Percentiles rank a stretch among this genome's conserved stretches.
Conservation (phyloP, 2,113 vertebrate genomes). For the Halichoerus grypus region DNA sequence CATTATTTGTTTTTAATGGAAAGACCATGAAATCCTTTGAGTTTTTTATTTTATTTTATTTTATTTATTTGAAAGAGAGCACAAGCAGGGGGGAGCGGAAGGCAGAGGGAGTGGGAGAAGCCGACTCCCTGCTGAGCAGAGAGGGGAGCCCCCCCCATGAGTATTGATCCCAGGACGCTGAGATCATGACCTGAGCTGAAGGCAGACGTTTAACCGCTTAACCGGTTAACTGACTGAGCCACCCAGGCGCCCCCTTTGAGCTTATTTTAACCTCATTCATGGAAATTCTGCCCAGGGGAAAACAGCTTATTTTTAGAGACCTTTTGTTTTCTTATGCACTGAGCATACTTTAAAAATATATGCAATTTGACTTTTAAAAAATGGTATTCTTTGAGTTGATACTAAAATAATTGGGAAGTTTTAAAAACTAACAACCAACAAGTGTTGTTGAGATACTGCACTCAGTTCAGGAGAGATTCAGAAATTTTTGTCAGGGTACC, state of each 20-base stretch:
- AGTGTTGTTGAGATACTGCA: not conserved
- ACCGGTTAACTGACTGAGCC: not conserved
- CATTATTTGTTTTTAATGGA: not conserved
- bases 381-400: not conserved
- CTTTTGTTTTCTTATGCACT: not conserved
- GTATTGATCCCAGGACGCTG: not conserved
- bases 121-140: not conserved
- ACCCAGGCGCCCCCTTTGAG: not conserved
- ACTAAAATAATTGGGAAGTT: not conserved
- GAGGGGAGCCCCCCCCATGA: too few species aligned
- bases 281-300: not conserved
- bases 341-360: not conserved
- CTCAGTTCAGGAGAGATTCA: conserved; percentile 19
- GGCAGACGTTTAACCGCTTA: not conserved
- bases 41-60: not conserved
- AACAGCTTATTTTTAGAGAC: conserved; percentile 53
- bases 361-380: not conserved
- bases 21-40: not conserved
- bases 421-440: conserved; percentile 16
- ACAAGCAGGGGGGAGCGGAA: not conserved
- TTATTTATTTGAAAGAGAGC: not conserved
- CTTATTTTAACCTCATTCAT: conserved; percentile 47
- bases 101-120: not conserved
- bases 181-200: not conserved
- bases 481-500: not conserved